Percentiles rank a stretch among this genome's conserved stretches.
phyloP scores from a whole-genome alignment of 2,113 vertebrate species.

The Hemiscyllium ocellatum region DNA sequence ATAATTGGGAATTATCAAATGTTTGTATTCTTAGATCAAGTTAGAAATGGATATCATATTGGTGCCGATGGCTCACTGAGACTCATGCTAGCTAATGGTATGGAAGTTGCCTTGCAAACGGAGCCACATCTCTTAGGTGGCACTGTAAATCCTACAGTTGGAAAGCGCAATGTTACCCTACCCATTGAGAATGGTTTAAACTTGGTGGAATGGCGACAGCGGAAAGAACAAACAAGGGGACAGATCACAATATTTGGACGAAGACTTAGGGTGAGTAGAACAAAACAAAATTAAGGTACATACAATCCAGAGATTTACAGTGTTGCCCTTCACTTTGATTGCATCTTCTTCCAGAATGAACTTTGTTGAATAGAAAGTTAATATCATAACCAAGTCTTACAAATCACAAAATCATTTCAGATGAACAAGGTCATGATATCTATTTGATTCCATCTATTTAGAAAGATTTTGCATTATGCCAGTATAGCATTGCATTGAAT shows the following conservation, averaged over 20 bases:
- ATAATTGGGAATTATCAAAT: not conserved
- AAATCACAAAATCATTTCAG: not conserved
- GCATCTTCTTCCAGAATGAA: not conserved
- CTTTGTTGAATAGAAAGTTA: not conserved
- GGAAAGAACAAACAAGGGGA: constrained; percentile 88
- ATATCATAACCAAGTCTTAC: not conserved
- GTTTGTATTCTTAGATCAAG: constrained; percentile 71
- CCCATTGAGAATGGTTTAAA: constrained; percentile 95
- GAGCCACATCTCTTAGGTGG: constrained; percentile 92
- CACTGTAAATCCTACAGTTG: constrained; percentile 89
- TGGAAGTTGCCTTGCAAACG: constrained; percentile 91
- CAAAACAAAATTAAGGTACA: not conserved
- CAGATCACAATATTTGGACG: constrained; percentile 94
- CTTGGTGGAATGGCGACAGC: constrained; percentile 93
- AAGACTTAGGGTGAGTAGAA: constrained; percentile 77
- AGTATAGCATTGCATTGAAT: not conserved
- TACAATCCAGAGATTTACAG: not conserved
- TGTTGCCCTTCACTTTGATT: not conserved
- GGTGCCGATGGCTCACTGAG: constrained; percentile 85
- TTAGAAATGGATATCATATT: constrained; percentile 94
- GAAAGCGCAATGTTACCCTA: constrained; percentile 89
- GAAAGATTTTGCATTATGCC: not conserved
- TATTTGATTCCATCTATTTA: not conserved
- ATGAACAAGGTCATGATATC: not conserved
- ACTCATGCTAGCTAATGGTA: constrained; percentile 85